Conservation (phyloP, 1,140 invertebrate species). For the Sycophaga agraensis region DNA sequence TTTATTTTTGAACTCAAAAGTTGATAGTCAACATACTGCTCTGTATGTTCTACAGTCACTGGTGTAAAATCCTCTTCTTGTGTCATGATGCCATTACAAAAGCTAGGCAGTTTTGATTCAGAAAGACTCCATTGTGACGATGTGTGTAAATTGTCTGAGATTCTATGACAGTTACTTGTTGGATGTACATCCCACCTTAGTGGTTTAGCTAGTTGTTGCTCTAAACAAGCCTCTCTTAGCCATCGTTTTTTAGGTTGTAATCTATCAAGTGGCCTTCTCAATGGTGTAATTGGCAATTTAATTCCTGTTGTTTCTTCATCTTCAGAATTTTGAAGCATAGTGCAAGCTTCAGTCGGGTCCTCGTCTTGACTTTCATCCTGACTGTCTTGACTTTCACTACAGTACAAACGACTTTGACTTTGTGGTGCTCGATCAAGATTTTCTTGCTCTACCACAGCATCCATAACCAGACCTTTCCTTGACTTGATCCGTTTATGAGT, state of each 20-base stretch:
- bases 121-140: constrained; percentile 25
- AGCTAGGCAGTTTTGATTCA: constrained; percentile 16
- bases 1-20: neutral
- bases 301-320: constrained; percentile 41
- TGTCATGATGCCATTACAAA: neutral
- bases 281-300: constrained; percentile 44
- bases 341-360: constrained; percentile 44
- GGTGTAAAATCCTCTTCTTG: neutral
- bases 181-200: constrained; percentile 52
- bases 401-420: constrained; percentile 43
- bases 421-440: constrained; percentile 43
- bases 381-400: constrained; percentile 47
- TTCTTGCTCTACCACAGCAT: constrained; percentile 48
- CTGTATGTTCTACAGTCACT: neutral
- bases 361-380: constrained; percentile 56
- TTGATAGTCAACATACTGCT: constrained; percentile 15
- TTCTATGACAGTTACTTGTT: constrained; percentile 12
- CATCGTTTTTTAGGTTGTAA: constrained; percentile 67
- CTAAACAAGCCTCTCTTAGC: constrained; percentile 62
- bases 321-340: constrained; percentile 44
- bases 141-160: constrained; percentile 15
- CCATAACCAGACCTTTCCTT: constrained; percentile 54
- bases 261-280: constrained; percentile 49
- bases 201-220: constrained; percentile 57
- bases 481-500: constrained; percentile 49